Evolutionary conservation across 2,797 vertebrate genomes (phyloP).

Genomic region (Liasis olivaceus): DNA sequence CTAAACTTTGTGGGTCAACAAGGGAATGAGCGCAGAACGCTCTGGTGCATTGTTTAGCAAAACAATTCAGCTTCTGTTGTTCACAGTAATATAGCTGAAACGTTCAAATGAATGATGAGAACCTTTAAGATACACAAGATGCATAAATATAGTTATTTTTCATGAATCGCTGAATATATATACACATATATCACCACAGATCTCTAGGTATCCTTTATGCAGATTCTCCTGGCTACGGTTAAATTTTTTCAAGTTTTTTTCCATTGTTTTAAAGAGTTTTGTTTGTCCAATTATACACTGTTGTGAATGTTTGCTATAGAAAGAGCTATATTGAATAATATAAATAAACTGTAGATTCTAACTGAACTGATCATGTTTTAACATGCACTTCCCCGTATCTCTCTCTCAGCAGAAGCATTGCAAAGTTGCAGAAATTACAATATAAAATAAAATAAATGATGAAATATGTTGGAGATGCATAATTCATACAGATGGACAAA

Average conservation of each 20-base stretch:
- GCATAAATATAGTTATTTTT: neutral
- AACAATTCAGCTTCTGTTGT: neutral
- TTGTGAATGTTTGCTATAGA: neutral
- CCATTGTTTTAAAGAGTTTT: neutral
- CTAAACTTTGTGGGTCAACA: neutral
- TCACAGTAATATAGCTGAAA: neutral
- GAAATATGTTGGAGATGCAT: neutral
- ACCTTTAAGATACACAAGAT: neutral
- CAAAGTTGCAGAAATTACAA: neutral
- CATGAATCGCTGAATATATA: neutral
- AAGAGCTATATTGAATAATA: neutral
- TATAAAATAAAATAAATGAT: neutral
- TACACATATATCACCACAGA: neutral
- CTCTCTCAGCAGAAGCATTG: neutral
- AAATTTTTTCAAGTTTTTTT: neutral
- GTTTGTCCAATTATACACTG: neutral
- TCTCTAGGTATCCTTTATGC: neutral
- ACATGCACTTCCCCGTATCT: neutral
- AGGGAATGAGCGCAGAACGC: neutral
- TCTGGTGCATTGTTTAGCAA: neutral
- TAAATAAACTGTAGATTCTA: neutral
- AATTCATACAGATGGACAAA: slow-evolving; percentile 1
- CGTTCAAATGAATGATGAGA: neutral
- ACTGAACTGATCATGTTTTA: neutral
- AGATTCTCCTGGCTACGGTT: neutral